These are phyloP conservation scores for Pseudochirops cupreus DNA, from an alignment of 2,797 vertebrate species.

Conservation along the genomic window DNA sequence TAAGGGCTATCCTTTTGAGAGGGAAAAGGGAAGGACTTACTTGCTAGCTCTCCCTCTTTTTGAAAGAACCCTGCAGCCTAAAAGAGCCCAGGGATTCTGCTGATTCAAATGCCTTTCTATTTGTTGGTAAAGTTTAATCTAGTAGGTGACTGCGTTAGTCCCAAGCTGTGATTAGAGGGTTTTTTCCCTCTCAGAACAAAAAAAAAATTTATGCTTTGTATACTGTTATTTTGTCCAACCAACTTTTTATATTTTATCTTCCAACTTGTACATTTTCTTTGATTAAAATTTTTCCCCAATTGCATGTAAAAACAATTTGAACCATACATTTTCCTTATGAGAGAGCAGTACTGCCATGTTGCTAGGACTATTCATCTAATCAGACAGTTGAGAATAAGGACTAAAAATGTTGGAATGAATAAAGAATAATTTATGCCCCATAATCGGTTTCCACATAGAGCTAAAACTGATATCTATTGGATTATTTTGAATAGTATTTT, in stretches of 20 bases:
- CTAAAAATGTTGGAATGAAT: not conserved
- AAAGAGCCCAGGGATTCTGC: not conserved
- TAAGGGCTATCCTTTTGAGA: slow-evolving; percentile 6
- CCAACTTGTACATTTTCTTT: slow-evolving; percentile 23
- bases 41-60: slow-evolving; percentile 16
- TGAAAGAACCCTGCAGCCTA: not conserved
- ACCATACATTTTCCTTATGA: not conserved
- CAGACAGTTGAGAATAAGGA: not conserved
- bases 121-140: not conserved
- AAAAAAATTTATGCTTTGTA: slow-evolving; percentile 23
- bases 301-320: not conserved
- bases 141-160: not conserved
- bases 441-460: not conserved
- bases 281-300: not conserved
- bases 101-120: slow-evolving; percentile 3
- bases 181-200: not conserved
- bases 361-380: not conserved
- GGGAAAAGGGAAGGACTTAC: not conserved
- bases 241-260: slow-evolving; percentile 38
- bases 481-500: slow-evolving; percentile 25
- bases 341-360: not conserved
- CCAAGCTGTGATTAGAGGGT: not conserved
- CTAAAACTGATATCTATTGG: slow-evolving; percentile 27
- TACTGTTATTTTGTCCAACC: not conserved
- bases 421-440: too few species aligned